A percentile compares a stretch with the other conserved stretches of the same genome.
Evolutionary conservation across 1,140 invertebrate species (phyloP).

Genomic region (Riptortus pedestris): DNA sequence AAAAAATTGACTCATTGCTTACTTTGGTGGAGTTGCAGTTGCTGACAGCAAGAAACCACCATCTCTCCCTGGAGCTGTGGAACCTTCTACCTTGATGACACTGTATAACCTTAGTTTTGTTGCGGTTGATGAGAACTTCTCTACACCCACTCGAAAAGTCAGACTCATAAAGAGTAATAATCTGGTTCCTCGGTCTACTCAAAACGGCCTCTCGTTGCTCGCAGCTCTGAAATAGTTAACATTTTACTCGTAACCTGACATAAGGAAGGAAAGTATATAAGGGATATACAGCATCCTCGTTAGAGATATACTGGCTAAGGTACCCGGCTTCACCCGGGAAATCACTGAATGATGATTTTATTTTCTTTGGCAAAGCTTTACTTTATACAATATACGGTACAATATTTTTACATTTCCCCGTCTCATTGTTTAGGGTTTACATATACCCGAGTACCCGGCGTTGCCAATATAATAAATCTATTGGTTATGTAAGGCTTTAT

Average conservation of each 20-base stretch:
- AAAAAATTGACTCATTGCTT: no score
- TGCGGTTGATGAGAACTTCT: conserved; percentile 35
- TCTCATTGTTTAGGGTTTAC: no score
- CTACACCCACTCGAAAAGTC: conserved; percentile 42
- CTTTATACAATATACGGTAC: no score
- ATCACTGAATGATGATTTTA: background rate
- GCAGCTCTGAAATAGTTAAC: conserved; percentile 46
- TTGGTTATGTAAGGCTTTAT: no score
- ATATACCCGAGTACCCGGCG: no score
- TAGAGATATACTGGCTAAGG: no score
- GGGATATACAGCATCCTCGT: no score
- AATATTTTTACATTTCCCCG: no score
- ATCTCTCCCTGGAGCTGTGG: conserved; percentile 53
- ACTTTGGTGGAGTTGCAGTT: conserved; percentile 56
- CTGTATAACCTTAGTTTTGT: conserved; percentile 30
- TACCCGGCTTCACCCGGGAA: no score
- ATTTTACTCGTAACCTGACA: conserved; percentile 32
- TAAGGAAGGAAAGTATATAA: no score
- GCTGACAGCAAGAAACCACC: conserved; percentile 68
- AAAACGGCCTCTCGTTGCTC: conserved; percentile 55
- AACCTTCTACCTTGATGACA: conserved; percentile 43
- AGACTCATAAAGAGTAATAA: conserved; percentile 56
- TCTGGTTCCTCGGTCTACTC: conserved; percentile 57
- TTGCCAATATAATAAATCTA: no score
- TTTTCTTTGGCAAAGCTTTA: background rate